Base-by-base conservation (phyloP, 2,888 invertebrate genomes). In the Drosophila tripunctata region DNA sequence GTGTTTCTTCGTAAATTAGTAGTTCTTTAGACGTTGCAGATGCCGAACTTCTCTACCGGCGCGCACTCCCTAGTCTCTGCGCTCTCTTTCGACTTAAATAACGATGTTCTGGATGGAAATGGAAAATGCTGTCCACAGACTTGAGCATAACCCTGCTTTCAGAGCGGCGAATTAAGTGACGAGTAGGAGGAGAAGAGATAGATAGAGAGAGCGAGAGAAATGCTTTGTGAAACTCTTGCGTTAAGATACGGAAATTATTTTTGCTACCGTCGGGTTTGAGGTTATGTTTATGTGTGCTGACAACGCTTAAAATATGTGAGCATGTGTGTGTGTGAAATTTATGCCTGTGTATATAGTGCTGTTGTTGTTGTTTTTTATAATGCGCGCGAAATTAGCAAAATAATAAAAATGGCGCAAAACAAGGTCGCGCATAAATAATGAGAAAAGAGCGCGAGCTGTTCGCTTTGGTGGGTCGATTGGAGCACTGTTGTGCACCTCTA, bases 351-450 rank as follows among this genome's bases (percentile, higher is more conserved):
- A 33, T 72, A 35, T 47, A 55, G 41, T 56, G 12, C 31, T 56
- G 31, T 36, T 60, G 27, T 56, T 58, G 33, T 60, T 36, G 41
- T 52, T 75, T 81, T 81, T 81, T 74, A 66, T 87, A 81, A 87
- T 75, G 82, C 87, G 79, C 76, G 68, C 81, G 61, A 81, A 81
- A 81, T 81, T 81, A 81, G 81, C 85, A 85, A 81, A 81, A 81
- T 85, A 81, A 81, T 87, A 81, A 87, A 81, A 81, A 87, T 87
- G 87, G 85, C 87, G 85, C 79, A 81, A 81, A 81, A 81, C 87
- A 81, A 81, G 81, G 81, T 81, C 81, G 81, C 82, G 85, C 81
- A 87, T 81, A 87, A 81, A 81, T 81, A 81, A 81, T 81, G 87
- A 85, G 85, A 78, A 81, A 71, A 81, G 63, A 73, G 74, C 74